Evolutionary conservation across 2,888 invertebrate species (phyloP), one percentile per base, ranked within the genome.

Genomic region (Mylabris sibirica): DNA sequence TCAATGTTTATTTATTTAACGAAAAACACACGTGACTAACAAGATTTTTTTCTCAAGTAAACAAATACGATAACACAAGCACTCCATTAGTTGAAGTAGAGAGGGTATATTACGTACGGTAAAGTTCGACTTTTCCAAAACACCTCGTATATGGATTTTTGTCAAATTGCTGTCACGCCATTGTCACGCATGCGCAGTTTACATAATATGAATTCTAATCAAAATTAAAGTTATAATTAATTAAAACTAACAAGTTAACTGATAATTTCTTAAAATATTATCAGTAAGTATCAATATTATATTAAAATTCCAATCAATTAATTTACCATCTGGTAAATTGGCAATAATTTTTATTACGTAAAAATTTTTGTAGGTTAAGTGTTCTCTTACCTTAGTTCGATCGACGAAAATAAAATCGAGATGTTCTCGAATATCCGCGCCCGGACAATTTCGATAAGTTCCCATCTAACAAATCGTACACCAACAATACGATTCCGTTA

Each of bases 401-500:
- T 53, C 17, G 20, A 67, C 30, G 24, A 59, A 34, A 35, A 20
- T 49, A 30, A 35, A 53, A 24, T 30, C 22, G 65, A 65, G 70
- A 67, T 67, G 49, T 68, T 68, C 73, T 59, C 67, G 17, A 70
- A 65, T 68, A 57, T 70, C 17, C 41, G 59, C 12, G 74, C 72
- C 24, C 72, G 83, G 67, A 78, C 77, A 12, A 72, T 84, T 22
- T 80, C 80, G 2, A 66, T 76, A 53, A 76, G 78, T 38, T 73
- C 79, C 34, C 78, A 72, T 71, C 64, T 81, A 66, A 74, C 30
- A 79, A 82, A 24, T 71, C 78, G 57, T 12, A 30, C 60, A 11
- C 70, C 70, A 11, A 9, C 53, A 44, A 84, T 85, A 44, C 82
- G 82, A 75, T 85, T 85, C 72, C 74, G 84, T 49, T 81, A 84